Base-by-base conservation (phyloP, 2,888 invertebrate genomes). In the Meiosimyza decipiens region DNA sequence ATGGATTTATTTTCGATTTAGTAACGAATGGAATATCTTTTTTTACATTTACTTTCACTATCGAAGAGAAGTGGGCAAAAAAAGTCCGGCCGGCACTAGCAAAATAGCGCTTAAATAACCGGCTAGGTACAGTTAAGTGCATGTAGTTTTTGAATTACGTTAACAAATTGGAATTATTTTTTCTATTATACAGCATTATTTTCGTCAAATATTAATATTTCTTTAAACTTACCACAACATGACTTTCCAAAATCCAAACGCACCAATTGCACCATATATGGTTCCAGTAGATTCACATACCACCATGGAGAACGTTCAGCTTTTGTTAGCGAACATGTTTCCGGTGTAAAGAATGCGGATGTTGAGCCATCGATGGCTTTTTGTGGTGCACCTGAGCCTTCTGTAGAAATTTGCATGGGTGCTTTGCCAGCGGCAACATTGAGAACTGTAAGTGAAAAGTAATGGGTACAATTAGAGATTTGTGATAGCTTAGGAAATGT, bases 381-480 rank as follows among this genome's bases (percentile, higher is more conserved):
- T 85, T 97, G 96, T 0, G 96, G 96, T 13, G 95, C 93, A 15
- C 96, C 96, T 13, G 92, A 91, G 3, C 91, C 91, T 60, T 94
- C 92, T 0, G 94, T 94, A 73, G 94, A 95, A 6, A 93, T 93
- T 87, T 97, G 97, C 96, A 97, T 97, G 1, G 97, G 96, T 0
- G 97, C 97, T 86, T 97, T 97, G 49, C 97, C 97, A 2, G 96
- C 96, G 0, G 96, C 97, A 73, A 97, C 96, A 88, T 97, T 97
- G 64, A 97, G 87, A 51, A 97, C 97, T 97, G 91, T 1, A 88
- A 89, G 73, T 75, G 80, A 80, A 80, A 77, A 71, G 59, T 33
- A 60, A 52, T 1, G 63, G 49, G 49, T 3, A 33, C n/a, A 62
- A 51, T 1, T 47, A 69, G 40, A 33, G 9, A 60, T 40, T 40